phyloP scores from a whole-genome alignment of 2,888 invertebrate genomes.

The Hypomecis punctinalis region DNA sequence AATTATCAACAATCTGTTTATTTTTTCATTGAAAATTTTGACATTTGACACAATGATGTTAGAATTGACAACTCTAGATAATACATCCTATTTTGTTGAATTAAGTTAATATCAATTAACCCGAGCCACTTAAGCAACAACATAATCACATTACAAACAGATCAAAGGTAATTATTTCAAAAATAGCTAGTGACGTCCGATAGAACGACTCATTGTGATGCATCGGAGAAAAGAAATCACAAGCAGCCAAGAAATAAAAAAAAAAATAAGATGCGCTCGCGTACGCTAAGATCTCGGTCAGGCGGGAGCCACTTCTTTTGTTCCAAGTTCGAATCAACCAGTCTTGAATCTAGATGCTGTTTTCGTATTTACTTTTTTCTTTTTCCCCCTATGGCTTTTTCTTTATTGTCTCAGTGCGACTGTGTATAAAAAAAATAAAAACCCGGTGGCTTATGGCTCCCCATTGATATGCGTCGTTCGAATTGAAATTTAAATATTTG shows the following conservation, averaged over 20 bases:
- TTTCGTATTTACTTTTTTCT: conserved; percentile 70
- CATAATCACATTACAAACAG: neutral
- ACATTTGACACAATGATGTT: no score
- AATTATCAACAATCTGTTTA: no score
- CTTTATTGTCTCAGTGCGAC: conserved; percentile 82
- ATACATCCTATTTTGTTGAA: no score
- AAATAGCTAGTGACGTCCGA: conserved; percentile 77
- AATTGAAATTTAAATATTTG: conserved; percentile 85
- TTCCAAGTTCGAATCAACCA: conserved; percentile 83
- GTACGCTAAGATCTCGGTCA: conserved; percentile 84
- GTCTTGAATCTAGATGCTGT: conserved; percentile 84
- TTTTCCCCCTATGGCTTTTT: conserved; percentile 76
- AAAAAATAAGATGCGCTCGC: conserved; percentile 75
- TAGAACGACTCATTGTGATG: conserved; percentile 81
- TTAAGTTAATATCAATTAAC: no score
- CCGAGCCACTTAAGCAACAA: neutral
- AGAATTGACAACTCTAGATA: no score
- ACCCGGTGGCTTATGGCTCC: conserved; percentile 84
- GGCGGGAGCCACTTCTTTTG: conserved; percentile 83
- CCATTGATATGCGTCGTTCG: conserved; percentile 85
- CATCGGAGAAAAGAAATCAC: conserved; percentile 81
- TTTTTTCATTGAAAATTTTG: no score
- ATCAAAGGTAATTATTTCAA: conserved; percentile 63
- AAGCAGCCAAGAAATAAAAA: conserved; percentile 73
- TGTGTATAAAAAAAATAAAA: conserved; percentile 74